phyloP scores from a whole-genome alignment of 2,888 invertebrate genomes.

The Drosophila recens region DNA sequence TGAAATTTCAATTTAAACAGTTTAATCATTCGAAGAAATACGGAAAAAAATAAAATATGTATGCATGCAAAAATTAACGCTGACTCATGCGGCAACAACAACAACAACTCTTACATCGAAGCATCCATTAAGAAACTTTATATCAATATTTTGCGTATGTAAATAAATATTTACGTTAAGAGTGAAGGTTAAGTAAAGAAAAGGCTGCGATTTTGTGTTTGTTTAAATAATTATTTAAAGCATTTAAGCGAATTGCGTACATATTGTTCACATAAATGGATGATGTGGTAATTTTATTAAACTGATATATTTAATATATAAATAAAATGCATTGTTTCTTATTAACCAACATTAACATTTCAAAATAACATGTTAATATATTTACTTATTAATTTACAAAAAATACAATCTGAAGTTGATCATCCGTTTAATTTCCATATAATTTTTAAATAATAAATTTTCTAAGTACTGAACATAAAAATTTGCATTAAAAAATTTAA shows the following conservation, averaged over 20 bases:
- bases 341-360: no score
- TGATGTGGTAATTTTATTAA: background rate
- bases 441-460: no score
- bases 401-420: no score
- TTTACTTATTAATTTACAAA: no score
- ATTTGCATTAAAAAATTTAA: no score
- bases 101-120: conserved; percentile 16
- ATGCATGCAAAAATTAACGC: conserved; percentile 7
- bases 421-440: no score
- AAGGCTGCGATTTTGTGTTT: conserved; percentile 13
- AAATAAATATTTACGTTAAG: conserved; percentile 22
- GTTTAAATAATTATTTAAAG: conserved; percentile 14
- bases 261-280: background rate
- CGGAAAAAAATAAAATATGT: conserved; percentile 5
- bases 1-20: conserved; percentile 52
- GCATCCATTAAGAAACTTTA: conserved; percentile 32
- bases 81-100: conserved; percentile 21
- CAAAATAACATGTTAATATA: no score
- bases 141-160: conserved; percentile 28
- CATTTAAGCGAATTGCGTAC: background rate
- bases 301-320: background rate
- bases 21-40: conserved; percentile 49
- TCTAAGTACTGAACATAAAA: no score
- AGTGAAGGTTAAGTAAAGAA: conserved; percentile 44
- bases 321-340: no score